A percentile compares a stretch with the other conserved stretches of the same genome.
phyloP scores from a whole-genome alignment of 23 tunicate genomes.

The Halocynthia aurantium region DNA sequence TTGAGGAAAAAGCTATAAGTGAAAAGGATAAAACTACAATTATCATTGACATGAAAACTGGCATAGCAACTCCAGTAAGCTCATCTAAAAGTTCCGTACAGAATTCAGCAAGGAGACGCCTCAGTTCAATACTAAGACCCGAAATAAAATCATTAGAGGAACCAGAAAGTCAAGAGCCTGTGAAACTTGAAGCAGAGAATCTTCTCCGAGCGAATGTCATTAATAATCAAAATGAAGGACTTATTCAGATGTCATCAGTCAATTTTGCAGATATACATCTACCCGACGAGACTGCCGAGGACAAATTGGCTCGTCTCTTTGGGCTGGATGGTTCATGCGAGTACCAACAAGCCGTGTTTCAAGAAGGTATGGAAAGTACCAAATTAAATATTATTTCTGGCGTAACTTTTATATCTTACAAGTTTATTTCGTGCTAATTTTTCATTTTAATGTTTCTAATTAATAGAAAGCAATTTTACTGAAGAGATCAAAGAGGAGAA shows the following conservation, averaged over 20 bases:
- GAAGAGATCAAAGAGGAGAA: too few species aligned
- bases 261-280: conserved; percentile 21
- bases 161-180: too few species aligned
- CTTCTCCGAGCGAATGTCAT: neutral
- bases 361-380: too few species aligned
- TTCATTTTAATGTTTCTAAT: too few species aligned
- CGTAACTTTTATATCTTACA: too few species aligned
- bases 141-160: too few species aligned
- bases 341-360: neutral
- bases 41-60: conserved; percentile 5
- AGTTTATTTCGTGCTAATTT: too few species aligned
- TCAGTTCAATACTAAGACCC: neutral
- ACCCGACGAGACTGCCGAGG: conserved; percentile 42
- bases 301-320: conserved; percentile 48
- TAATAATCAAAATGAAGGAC: neutral
- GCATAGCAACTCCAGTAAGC: neutral
- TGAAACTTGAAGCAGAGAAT: neutral
- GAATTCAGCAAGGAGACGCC: neutral
- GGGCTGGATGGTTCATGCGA: neutral
- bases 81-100: neutral
- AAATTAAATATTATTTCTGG: too few species aligned
- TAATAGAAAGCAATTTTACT: too few species aligned
- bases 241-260: neutral
- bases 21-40: neutral
- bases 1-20: neutral